Evolutionary conservation across 2,888 invertebrate species (phyloP).

Genomic region (Rhogogaster chlorosoma): DNA sequence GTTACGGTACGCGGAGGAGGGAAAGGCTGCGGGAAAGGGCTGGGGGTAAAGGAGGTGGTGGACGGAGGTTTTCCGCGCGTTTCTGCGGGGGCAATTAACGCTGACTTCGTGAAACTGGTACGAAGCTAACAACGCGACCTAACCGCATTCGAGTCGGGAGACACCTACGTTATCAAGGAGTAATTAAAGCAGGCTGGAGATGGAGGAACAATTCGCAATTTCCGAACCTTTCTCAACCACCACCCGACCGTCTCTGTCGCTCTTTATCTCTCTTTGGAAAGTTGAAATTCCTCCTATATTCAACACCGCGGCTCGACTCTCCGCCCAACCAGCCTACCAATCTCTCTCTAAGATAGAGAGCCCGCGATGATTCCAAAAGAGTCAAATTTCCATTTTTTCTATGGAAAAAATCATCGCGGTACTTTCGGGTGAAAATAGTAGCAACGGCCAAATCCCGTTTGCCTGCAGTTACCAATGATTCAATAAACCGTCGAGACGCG

Average conservation of each 20-base stretch:
- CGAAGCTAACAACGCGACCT: conserved; percentile 51
- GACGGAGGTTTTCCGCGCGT: conserved; percentile 56
- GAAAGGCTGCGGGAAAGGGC: conserved; percentile 45
- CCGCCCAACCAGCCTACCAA: not conserved
- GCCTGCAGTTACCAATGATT: conserved; percentile 73
- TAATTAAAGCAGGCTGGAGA: conserved; percentile 49
- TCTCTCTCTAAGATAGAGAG: not conserved
- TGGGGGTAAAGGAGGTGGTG: conserved; percentile 39
- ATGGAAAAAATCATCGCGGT: not conserved
- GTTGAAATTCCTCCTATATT: conserved; percentile 26
- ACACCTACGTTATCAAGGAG: conserved; percentile 52
- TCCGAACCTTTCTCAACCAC: conserved; percentile 48
- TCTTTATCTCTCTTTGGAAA: conserved; percentile 35
- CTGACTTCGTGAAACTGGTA: conserved; percentile 70
- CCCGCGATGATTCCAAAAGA: not conserved
- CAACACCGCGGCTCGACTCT: not conserved
- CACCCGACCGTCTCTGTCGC: conserved; percentile 48
- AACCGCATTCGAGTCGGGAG: conserved; percentile 50
- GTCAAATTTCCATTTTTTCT: not conserved
- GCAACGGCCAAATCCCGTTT: not conserved
- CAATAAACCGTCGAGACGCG: conserved; percentile 74
- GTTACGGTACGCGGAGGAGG: conserved; percentile 66
- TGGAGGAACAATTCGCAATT: conserved; percentile 50
- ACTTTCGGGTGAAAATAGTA: not conserved
- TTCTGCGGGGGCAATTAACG: conserved; percentile 75